Conservation (phyloP, 2,888 invertebrate genomes). For the Limnephilus rhombicus region DNA sequence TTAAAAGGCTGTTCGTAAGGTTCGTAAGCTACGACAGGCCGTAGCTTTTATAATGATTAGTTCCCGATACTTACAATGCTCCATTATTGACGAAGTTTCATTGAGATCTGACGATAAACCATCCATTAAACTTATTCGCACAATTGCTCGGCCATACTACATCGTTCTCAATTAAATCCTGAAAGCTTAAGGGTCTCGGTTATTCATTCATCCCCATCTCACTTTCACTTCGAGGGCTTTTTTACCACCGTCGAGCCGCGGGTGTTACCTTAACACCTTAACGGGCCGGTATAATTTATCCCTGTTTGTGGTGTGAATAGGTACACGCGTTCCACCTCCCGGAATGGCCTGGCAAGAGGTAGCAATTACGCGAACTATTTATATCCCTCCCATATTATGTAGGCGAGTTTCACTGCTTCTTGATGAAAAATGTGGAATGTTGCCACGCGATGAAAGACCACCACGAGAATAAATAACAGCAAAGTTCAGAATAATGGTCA, state of each 20-base stretch:
- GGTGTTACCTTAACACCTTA: slow-evolving; percentile 27
- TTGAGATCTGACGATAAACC: too few species aligned
- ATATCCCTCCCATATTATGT: background rate
- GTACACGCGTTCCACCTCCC: background rate
- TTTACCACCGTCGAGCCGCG: background rate
- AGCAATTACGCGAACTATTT: slow-evolving; percentile 17
- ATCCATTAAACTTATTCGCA: background rate
- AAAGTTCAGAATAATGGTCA: background rate
- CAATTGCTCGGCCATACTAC: background rate
- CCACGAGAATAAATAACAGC: background rate
- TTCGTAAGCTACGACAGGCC: too few species aligned
- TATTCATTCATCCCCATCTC: slow-evolving; percentile 14
- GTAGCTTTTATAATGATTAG: too few species aligned
- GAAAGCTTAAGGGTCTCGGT: background rate
- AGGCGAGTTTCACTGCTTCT: background rate
- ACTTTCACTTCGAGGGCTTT: background rate
- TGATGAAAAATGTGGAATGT: slow-evolving; percentile 1
- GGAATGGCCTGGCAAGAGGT: background rate
- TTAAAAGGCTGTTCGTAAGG: too few species aligned
- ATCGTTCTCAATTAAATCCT: background rate
- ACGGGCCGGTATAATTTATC: slow-evolving; percentile 13
- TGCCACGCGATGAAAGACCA: background rate
- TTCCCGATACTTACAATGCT: too few species aligned
- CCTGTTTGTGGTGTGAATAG: slow-evolving; percentile 9
- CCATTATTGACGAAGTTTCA: too few species aligned